Evolutionary conservation across 1,140 invertebrate genomes (phyloP).

Genomic region (Acromyrmex charruanus): DNA sequence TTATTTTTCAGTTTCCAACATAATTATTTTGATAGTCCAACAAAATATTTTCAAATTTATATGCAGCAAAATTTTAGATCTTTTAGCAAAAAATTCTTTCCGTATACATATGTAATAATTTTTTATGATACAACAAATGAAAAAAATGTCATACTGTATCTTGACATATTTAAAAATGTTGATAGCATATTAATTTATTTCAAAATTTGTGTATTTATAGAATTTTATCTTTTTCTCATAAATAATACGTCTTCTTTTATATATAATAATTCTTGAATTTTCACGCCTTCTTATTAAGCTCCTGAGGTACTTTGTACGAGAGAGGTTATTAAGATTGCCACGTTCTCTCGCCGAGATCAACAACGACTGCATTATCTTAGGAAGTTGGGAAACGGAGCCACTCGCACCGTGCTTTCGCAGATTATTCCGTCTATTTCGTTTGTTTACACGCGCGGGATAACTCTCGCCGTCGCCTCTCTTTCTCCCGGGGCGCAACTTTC

Average conservation of each 20-base stretch:
- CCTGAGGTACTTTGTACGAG: neutral
- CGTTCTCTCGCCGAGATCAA: conserved; percentile 32
- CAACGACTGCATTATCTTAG: conserved; percentile 45
- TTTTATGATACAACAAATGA: neutral
- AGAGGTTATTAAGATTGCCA: conserved; percentile 42
- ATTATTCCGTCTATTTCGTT: conserved; percentile 58
- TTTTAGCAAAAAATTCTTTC: too few relatives aligned
- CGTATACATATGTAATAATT: neutral
- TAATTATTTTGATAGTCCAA: too few relatives aligned
- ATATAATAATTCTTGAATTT: neutral
- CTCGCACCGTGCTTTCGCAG: conserved; percentile 42
- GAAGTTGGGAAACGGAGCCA: conserved; percentile 45
- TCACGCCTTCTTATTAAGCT: neutral
- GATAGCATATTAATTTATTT: neutral
- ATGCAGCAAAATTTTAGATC: too few relatives aligned
- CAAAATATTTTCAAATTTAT: too few relatives aligned
- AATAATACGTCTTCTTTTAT: too few relatives aligned
- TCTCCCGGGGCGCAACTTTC: conserved; percentile 64
- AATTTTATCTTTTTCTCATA: neutral
- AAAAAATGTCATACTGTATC: neutral
- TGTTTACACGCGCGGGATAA: conserved; percentile 60
- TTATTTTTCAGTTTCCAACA: too few relatives aligned
- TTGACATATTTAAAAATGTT: too few relatives aligned
- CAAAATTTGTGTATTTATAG: neutral
- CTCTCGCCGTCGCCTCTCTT: conserved; percentile 32